A percentile compares a stretch with the other conserved stretches of the same genome.
phyloP scores from a whole-genome alignment of 1,140 invertebrate genomes.

The Batillaria attramentaria region DNA sequence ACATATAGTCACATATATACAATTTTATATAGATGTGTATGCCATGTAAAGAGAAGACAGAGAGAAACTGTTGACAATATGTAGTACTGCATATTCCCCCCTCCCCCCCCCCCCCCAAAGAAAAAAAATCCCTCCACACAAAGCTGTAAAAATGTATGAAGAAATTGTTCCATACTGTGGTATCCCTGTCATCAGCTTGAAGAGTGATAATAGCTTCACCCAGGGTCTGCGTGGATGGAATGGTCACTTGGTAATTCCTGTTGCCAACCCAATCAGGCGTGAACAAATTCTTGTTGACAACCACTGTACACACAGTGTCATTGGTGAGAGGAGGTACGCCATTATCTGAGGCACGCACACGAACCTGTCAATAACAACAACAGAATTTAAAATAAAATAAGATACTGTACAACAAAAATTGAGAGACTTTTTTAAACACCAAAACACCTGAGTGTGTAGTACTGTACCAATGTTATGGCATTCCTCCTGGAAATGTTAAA shows the following conservation, averaged over 20 bases:
- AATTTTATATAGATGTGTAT: too few relatives aligned
- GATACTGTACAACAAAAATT: too few relatives aligned
- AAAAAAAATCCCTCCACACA: background rate
- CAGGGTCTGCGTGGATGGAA: slow-evolving; percentile 37
- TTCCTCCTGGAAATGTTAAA: too few relatives aligned
- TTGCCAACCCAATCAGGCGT: slow-evolving; percentile 42
- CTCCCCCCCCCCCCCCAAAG: background rate
- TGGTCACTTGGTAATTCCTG: background rate
- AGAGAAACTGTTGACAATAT: background rate
- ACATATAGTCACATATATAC: background rate
- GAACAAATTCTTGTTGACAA: slow-evolving; percentile 53
- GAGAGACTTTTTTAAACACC: too few relatives aligned
- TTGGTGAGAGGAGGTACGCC: slow-evolving; percentile 52
- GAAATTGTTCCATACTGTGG: slow-evolving; percentile 36
- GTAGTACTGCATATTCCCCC: too few relatives aligned
- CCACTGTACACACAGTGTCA: slow-evolving; percentile 49
- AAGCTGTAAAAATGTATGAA: background rate
- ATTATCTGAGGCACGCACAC: slow-evolving; percentile 56
- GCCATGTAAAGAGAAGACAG: background rate
- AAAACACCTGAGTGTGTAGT: too few relatives aligned
- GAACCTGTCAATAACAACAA: slow-evolving; percentile 41
- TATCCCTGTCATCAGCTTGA: slow-evolving; percentile 46
- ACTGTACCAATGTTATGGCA: too few relatives aligned
- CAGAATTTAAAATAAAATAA: too few relatives aligned
- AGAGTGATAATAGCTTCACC: slow-evolving; percentile 40